Conservation (phyloP, 2,797 vertebrate genomes). For the Saxicola maurus region DNA sequence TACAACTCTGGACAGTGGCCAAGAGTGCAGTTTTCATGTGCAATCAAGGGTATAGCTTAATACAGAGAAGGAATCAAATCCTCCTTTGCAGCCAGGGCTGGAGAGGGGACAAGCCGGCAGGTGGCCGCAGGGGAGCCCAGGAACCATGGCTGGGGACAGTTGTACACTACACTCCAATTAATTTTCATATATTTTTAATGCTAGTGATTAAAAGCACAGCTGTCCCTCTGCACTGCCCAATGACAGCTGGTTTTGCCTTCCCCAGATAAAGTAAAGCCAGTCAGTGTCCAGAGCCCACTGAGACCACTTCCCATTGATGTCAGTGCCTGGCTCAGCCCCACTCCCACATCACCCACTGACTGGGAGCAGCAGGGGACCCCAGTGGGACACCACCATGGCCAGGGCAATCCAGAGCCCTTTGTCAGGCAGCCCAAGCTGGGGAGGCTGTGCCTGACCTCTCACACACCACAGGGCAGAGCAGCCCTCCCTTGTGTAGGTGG, state of each 20-base stretch:
- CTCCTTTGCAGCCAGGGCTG: background rate
- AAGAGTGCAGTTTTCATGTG: background rate
- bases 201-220: background rate
- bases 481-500: background rate
- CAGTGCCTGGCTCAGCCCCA: background rate
- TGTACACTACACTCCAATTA: background rate
- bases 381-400: background rate
- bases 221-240: background rate
- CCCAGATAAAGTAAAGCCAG: background rate
- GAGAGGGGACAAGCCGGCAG: background rate
- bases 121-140: background rate
- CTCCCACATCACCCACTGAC: background rate
- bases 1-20: background rate
- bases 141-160: rapidly evolving
- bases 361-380: background rate
- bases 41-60: background rate
- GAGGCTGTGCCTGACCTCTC: background rate
- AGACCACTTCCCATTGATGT: background rate
- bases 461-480: background rate
- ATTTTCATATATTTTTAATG: background rate
- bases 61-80: background rate
- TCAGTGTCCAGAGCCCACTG: background rate
- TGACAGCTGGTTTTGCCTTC: background rate
- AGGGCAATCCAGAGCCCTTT: background rate
- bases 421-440: background rate